Evolutionary conservation across 2,113 vertebrate species (phyloP).

Genomic region (Charina bottae): DNA sequence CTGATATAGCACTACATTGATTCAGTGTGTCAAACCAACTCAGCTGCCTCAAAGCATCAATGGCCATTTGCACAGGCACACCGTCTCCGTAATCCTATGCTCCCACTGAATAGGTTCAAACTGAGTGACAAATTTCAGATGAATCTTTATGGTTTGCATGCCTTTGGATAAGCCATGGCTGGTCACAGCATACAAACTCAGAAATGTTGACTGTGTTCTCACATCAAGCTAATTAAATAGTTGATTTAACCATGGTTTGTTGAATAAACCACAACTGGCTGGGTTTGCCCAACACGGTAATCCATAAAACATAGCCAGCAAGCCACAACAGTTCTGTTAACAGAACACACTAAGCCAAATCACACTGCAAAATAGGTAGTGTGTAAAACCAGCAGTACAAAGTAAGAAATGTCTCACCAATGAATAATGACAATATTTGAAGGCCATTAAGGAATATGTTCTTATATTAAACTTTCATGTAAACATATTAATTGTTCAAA

Average conservation of each 20-base stretch:
- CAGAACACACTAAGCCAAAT: not conserved
- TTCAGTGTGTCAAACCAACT: not conserved
- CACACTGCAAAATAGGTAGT: not conserved
- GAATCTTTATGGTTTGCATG: not conserved
- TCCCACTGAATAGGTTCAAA: not conserved
- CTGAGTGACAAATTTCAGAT: not conserved
- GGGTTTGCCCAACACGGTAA: not conserved
- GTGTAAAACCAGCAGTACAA: not conserved
- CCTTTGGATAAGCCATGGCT: too few species aligned
- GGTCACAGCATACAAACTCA: not conserved
- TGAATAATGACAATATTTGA: not conserved
- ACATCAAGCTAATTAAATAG: not conserved
- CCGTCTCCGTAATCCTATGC: not conserved
- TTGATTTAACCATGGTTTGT: not conserved
- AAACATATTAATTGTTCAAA: not conserved
- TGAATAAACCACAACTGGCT: not conserved
- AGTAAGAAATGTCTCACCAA: not conserved
- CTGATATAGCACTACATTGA: not conserved
- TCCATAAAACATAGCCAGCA: not conserved
- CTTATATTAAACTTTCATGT: not conserved
- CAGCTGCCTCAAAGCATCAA: not conserved
- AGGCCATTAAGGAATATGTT: not conserved
- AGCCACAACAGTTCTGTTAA: not conserved
- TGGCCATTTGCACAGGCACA: not conserved
- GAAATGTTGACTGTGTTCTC: not conserved